phyloP scores from a whole-genome alignment of 2,888 invertebrate species.

The Drosophila kambysellisi region DNA sequence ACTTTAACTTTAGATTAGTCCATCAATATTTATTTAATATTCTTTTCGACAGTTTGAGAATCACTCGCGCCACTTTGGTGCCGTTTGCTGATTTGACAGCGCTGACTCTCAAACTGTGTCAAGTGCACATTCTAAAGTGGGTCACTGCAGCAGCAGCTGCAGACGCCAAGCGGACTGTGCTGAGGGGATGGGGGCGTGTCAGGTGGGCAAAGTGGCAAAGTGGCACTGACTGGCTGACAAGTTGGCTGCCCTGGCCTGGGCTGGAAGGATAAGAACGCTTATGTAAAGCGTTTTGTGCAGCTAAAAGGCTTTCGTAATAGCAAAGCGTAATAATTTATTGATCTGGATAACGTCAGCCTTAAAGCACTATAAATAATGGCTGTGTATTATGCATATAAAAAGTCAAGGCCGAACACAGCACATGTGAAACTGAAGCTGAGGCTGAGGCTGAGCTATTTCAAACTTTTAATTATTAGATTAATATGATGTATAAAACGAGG shows the following conservation, averaged over 20 bases:
- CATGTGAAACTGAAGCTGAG: not conserved
- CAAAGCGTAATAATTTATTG: slow-evolving; percentile 55
- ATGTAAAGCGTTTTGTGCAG: slow-evolving; percentile 74
- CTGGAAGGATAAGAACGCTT: slow-evolving; percentile 65
- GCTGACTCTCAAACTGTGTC: slow-evolving; percentile 75
- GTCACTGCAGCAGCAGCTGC: slow-evolving; percentile 48
- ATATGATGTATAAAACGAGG: not conserved
- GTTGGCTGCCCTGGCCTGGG: slow-evolving; percentile 1
- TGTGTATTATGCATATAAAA: not conserved
- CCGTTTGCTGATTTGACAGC: slow-evolving; percentile 52
- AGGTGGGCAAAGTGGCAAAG: slow-evolving; percentile 30
- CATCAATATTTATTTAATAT: no score
- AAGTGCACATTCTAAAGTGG: slow-evolving; percentile 73
- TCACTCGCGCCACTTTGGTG: not conserved
- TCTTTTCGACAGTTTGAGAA: slow-evolving; percentile 4
- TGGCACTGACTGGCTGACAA: slow-evolving; percentile 6
- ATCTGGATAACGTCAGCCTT: slow-evolving; percentile 25
- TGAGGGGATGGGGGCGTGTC: not conserved
- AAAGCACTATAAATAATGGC: slow-evolving; percentile 14
- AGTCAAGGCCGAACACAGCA: not conserved
- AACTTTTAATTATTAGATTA: not conserved
- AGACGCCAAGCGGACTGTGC: not conserved
- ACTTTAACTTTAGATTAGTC: not conserved
- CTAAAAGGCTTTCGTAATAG: slow-evolving; percentile 60
- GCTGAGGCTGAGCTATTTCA: not conserved